phyloP scores from a whole-genome alignment of 2,888 invertebrate species.

The Scaptomyza flava region DNA sequence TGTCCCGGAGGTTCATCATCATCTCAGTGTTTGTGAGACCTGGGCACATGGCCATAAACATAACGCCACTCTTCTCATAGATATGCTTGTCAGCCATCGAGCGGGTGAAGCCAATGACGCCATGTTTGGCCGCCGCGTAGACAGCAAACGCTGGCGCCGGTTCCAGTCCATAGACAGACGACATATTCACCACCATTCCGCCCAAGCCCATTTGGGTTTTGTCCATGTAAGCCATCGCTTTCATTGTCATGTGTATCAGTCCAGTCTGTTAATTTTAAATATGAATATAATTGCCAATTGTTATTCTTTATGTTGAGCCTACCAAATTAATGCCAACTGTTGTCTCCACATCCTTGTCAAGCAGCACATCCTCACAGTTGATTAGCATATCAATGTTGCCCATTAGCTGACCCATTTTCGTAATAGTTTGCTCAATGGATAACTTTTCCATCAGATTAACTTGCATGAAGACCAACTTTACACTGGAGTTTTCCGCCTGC shows the following conservation, averaged over 20 bases:
- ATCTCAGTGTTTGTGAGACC: constrained; percentile 81
- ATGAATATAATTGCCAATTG: background rate
- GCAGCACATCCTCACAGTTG: constrained; percentile 79
- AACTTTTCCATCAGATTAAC: constrained; percentile 74
- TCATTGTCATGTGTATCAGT: constrained; percentile 77
- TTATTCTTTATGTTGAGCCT: constrained; percentile 12
- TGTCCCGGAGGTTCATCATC: constrained; percentile 81
- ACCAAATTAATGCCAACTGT: constrained; percentile 83
- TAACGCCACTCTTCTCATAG: constrained; percentile 78
- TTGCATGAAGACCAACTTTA: constrained; percentile 75
- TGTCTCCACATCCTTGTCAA: constrained; percentile 81
- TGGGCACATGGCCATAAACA: constrained; percentile 80
- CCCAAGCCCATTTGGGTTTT: constrained; percentile 80
- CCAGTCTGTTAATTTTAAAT: constrained; percentile 67
- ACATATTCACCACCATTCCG: constrained; percentile 81
- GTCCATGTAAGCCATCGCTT: constrained; percentile 81
- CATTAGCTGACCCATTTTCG: constrained; percentile 66
- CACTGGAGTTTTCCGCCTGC: constrained; percentile 68
- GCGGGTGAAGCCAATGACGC: constrained; percentile 82
- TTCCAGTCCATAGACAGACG: constrained; percentile 82
- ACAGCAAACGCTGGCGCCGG: constrained; percentile 80
- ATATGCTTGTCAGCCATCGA: constrained; percentile 77
- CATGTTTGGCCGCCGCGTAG: constrained; percentile 82
- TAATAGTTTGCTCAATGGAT: constrained; percentile 76
- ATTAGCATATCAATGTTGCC: constrained; percentile 81